phyloP scores from a whole-genome alignment of 64 coral and sea anemone genomes.

The Dendrophyllia cribrosa region DNA sequence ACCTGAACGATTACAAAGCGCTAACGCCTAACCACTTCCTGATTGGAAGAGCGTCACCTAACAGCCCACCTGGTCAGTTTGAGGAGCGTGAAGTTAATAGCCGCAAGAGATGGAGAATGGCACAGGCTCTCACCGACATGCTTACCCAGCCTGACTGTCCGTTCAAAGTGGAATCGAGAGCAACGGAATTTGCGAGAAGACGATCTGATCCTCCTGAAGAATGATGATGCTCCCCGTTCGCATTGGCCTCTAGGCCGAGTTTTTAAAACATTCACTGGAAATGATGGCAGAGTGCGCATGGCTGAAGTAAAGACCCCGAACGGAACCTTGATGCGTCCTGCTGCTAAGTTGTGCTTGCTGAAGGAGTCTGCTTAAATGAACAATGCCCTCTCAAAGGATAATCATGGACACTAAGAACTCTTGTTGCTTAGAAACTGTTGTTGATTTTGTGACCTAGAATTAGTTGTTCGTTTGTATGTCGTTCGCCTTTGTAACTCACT shows the following conservation, averaged over 20 bases:
- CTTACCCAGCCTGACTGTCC: not conserved
- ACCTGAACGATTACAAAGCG: slow-evolving; percentile 13
- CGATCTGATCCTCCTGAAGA: slow-evolving; percentile 30
- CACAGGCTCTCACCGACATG: not conserved
- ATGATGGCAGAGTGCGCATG: slow-evolving; percentile 8
- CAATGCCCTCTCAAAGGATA: too few relatives aligned
- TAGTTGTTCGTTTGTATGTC: too few relatives aligned
- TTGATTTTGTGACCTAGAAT: too few relatives aligned
- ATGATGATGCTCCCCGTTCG: not conserved
- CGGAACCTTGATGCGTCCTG: slow-evolving; percentile 7
- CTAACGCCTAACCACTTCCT: slow-evolving; percentile 38
- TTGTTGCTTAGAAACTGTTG: too few relatives aligned
- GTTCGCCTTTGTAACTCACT: too few relatives aligned
- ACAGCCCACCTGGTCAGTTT: slow-evolving; percentile 28
- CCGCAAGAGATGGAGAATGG: slow-evolving; percentile 27
- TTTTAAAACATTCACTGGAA: not conserved
- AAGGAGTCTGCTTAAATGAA: not conserved
- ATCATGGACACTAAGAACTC: too few relatives aligned
- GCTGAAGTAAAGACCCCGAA: slow-evolving; percentile 26
- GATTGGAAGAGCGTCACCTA: slow-evolving; percentile 20
- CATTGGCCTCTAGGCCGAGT: slow-evolving; percentile 30
- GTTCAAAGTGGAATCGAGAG: slow-evolving; percentile 54
- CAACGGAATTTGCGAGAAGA: slow-evolving; percentile 22
- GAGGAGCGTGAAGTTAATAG: slow-evolving; percentile 7
- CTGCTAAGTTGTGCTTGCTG: not conserved